Evolutionary conservation across 2,888 invertebrate genomes (phyloP).

Genomic region (Trichogramma dendrolimi): DNA sequence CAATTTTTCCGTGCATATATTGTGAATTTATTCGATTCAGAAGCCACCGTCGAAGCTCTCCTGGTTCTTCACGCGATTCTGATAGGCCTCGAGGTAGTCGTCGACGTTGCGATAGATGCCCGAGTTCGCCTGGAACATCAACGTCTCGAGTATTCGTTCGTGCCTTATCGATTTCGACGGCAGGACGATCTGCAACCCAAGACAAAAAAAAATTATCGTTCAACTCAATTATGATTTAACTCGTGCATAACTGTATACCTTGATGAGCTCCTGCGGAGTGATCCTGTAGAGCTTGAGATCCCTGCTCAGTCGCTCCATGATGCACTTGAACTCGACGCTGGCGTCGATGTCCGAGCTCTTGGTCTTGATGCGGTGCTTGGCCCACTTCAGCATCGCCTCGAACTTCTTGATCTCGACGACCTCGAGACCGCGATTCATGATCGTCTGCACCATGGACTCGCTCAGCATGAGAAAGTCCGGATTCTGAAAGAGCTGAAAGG

Average conservation of each 20-base stretch:
- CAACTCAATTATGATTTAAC: not conserved
- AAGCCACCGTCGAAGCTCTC: constrained; percentile 79
- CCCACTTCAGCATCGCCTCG: constrained; percentile 90
- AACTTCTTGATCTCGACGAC: constrained; percentile 87
- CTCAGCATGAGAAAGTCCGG: constrained; percentile 81
- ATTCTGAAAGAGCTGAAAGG: constrained; percentile 78
- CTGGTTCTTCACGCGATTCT: constrained; percentile 80
- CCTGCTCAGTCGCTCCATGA: constrained; percentile 85
- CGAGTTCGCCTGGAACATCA: constrained; percentile 89
- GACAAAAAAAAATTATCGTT: constrained; percentile 4
- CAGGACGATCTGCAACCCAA: constrained; percentile 66
- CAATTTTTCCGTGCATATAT: not conserved
- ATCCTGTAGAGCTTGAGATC: constrained; percentile 87
- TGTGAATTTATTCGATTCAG: constrained; percentile 46
- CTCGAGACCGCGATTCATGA: constrained; percentile 86
- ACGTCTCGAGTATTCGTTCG: constrained; percentile 84
- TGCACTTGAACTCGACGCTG: constrained; percentile 85
- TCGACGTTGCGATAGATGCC: constrained; percentile 91
- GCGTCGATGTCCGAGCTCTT: constrained; percentile 75
- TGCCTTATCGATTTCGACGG: constrained; percentile 91
- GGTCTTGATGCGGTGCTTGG: constrained; percentile 75
- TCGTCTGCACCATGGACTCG: constrained; percentile 93
- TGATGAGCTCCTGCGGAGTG: constrained; percentile 87
- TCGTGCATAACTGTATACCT: constrained; percentile 55
- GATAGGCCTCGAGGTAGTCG: constrained; percentile 80